These are phyloP conservation scores for Sisor rabdophorus DNA, from an alignment of 2,113 vertebrate species.

Conservation along the genomic window DNA sequence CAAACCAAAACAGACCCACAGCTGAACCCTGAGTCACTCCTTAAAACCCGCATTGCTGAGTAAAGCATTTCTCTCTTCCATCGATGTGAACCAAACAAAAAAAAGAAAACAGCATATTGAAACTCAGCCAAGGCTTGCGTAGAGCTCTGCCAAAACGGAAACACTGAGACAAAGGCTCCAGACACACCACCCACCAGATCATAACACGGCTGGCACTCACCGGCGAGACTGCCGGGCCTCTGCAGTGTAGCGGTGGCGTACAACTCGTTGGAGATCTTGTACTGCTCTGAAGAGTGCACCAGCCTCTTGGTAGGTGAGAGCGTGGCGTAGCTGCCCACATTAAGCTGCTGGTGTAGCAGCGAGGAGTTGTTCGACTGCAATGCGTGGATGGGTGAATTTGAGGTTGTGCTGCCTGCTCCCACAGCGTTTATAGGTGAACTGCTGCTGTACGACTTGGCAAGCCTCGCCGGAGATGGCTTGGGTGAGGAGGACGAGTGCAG, in stretches of 20 bases:
- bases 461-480: conserved; percentile 86
- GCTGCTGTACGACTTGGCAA: conserved; percentile 96
- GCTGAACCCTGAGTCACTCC: background rate
- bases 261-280: conserved; percentile 94
- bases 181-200: conserved; percentile 20
- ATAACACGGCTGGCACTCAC: conserved; percentile 63
- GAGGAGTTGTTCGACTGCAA: conserved; percentile 82
- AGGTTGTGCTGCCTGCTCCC: conserved; percentile 73
- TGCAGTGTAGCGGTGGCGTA: conserved; percentile 92
- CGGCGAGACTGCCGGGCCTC: conserved; percentile 91
- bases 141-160: background rate
- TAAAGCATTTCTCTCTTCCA: background rate
- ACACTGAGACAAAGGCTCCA: conserved; percentile 15
- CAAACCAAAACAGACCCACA: background rate
- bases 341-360: conserved; percentile 78
- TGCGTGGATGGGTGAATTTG: conserved; percentile 79
- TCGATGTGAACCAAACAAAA: conserved; percentile 13
- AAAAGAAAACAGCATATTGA: background rate
- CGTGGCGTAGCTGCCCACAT: conserved; percentile 93
- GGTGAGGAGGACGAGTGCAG: conserved; percentile 83
- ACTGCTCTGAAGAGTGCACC: conserved; percentile 89
- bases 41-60: background rate
- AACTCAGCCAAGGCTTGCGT: background rate
- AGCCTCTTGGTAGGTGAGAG: conserved; percentile 92
- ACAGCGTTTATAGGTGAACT: conserved; percentile 81